Evolutionary conservation across 2,888 invertebrate genomes (phyloP).

Genomic region (Halictus quadricinctus): DNA sequence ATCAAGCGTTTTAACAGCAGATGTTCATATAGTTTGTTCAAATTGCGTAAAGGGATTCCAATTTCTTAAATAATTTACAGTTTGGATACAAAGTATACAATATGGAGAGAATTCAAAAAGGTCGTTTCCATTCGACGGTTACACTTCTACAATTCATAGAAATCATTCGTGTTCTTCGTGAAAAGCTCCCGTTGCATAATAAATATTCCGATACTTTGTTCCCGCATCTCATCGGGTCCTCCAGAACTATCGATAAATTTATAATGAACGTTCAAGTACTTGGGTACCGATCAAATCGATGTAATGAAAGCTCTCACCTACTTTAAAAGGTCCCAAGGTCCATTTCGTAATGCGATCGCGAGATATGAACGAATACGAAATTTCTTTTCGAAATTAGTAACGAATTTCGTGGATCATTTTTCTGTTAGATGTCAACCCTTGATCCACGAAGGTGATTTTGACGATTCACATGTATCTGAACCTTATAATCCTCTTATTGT

Average conservation of each 20-base stretch:
- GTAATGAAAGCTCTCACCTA: conserved; percentile 49
- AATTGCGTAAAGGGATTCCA: neutral
- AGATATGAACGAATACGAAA: conserved; percentile 33
- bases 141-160: conserved; percentile 24
- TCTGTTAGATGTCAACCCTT: neutral
- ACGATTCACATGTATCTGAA: neutral
- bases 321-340: conserved; percentile 35
- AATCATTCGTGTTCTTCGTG: conserved; percentile 15
- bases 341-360: conserved; percentile 22
- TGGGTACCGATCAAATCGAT: conserved; percentile 26
- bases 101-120: conserved; percentile 14
- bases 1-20: neutral
- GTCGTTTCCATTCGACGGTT: neutral
- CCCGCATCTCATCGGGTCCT: conserved; percentile 31
- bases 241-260: conserved; percentile 56
- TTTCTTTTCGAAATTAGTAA: conserved; percentile 2
- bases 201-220: conserved; percentile 47
- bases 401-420: neutral
- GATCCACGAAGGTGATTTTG: neutral
- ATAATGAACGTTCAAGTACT: conserved; percentile 50
- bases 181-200: conserved; percentile 29
- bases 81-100: neutral
- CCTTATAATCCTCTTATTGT: neutral
- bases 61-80: neutral
- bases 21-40: neutral